Base-by-base conservation (phyloP, 2,888 invertebrate genomes). In the Uloborus plumipes region DNA sequence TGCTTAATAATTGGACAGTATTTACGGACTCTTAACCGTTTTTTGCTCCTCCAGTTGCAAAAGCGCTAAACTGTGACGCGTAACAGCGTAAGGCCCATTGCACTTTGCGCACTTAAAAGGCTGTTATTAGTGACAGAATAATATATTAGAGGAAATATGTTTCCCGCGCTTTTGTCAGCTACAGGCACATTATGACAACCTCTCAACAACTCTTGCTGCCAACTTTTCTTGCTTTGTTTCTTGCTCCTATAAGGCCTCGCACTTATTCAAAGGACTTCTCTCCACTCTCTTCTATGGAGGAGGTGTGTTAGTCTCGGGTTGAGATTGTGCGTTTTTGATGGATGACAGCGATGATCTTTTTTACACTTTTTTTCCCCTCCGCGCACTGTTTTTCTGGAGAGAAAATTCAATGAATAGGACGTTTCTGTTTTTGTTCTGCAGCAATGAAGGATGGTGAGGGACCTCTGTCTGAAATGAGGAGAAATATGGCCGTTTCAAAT, bases 121-220 rank as follows among this genome's bases (percentile, higher is more conserved):
- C 64, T 74, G 64, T 74, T 69, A 80, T 74, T 80, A 80, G 80
- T 69, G 80, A 73, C 80, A 64, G 65, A 64, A 80, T 80, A 80
- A 74, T 70, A 47, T 66, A 72, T 79, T 66, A 70, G 61, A 62
- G 51, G 62, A 50, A 74, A 80, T 73, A 78, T 66, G 62, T 74
- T 69, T 80, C 58, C 49, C 70, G 59, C 16, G 55, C 51, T 51
- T 62, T 62, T 78, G 77, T 79, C 79, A 79, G 72, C 59, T 79
- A 58, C 72, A 79, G 72, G 61, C 66, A 53, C 77, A 78, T 71
- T 78, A 71, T 78, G 77, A 74, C 77, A 78, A 58, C 61, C 76
- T 76, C 71, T 78, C 77, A 64, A 71, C 77, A 71, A 55, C 70
- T 76, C 75, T 71, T 55, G 65, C n/a, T 49, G 55, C 39, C 64